Evolutionary conservation across 2,797 vertebrate species (phyloP).

Genomic region (Catostomus latipinnis): DNA sequence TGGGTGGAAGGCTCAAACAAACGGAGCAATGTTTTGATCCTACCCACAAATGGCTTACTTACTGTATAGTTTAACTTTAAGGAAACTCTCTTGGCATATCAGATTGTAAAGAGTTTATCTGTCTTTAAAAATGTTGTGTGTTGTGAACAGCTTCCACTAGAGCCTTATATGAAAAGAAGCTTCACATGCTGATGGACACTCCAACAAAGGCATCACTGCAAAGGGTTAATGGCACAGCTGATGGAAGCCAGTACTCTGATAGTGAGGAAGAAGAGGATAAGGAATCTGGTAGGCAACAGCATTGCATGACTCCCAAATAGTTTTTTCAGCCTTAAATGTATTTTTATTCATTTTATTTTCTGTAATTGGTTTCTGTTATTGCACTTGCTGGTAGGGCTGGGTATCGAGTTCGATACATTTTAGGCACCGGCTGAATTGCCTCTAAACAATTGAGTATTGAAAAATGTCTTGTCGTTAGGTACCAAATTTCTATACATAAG

Average conservation of each 20-base stretch:
- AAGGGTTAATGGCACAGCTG: conserved; percentile 57
- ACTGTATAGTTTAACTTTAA: no score
- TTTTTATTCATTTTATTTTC: not conserved
- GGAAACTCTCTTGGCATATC: not conserved
- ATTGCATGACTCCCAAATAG: not conserved
- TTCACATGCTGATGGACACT: conserved; percentile 71
- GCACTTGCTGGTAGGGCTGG: not conserved
- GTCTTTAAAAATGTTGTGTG: conserved; percentile 43
- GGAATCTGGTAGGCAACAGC: conserved; percentile 61
- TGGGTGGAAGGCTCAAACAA: no score
- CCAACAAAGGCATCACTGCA: conserved; percentile 44
- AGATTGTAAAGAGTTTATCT: conserved; percentile 5
- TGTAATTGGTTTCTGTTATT: not conserved
- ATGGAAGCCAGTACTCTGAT: conserved; percentile 70
- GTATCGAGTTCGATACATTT: no score
- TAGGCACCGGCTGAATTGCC: no score
- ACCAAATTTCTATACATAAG: no score
- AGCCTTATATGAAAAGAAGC: conserved; percentile 82
- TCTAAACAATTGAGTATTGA: no score
- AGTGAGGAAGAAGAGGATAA: conserved; percentile 67
- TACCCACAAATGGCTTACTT: no score
- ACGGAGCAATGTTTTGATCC: no score
- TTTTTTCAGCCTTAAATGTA: not conserved
- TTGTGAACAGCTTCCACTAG: conserved; percentile 80
- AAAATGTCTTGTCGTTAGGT: no score